These are phyloP conservation scores for Tangara arthus DNA, from an alignment of 2,797 vertebrate genomes.

Conservation along the genomic window DNA sequence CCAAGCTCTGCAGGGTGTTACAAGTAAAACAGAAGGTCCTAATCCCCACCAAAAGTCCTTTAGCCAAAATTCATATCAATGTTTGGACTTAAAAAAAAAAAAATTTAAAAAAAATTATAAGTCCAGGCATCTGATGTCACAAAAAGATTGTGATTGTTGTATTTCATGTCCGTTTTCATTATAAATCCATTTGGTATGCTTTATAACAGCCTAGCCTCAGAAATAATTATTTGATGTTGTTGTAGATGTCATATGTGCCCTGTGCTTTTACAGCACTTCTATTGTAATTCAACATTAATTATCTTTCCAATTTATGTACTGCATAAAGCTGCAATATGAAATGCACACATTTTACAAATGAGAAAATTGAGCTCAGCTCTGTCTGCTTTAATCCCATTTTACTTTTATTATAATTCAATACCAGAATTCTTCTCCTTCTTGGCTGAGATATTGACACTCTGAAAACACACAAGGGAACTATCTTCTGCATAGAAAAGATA, in stretches of 20 bases:
- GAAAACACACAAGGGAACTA: background rate
- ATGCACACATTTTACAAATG: background rate
- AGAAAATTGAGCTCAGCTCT: slow-evolving; percentile 18
- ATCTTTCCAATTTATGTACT: slow-evolving; percentile 44
- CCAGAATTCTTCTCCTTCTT: background rate
- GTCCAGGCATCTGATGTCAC: background rate
- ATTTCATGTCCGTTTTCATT: slow-evolving; percentile 20
- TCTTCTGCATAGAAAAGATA: background rate
- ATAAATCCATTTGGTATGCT: slow-evolving; percentile 52
- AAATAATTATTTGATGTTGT: background rate
- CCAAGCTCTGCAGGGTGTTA: background rate
- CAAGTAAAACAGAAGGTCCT: background rate
- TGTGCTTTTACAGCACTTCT: slow-evolving; percentile 10
- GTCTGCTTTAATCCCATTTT: slow-evolving; percentile 28
- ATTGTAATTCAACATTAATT: slow-evolving; percentile 42
- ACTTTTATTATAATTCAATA: background rate
- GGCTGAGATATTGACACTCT: background rate
- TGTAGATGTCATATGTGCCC: background rate
- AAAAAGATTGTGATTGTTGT: background rate
- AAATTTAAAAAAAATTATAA: background rate
- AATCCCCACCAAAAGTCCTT: background rate
- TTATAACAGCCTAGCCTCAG: background rate
- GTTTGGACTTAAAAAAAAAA: background rate
- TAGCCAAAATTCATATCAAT: background rate
- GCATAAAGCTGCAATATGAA: slow-evolving; percentile 22